Evolutionary conservation across 2,113 vertebrate species (phyloP).

Genomic region (Ploceus nigricollis): DNA sequence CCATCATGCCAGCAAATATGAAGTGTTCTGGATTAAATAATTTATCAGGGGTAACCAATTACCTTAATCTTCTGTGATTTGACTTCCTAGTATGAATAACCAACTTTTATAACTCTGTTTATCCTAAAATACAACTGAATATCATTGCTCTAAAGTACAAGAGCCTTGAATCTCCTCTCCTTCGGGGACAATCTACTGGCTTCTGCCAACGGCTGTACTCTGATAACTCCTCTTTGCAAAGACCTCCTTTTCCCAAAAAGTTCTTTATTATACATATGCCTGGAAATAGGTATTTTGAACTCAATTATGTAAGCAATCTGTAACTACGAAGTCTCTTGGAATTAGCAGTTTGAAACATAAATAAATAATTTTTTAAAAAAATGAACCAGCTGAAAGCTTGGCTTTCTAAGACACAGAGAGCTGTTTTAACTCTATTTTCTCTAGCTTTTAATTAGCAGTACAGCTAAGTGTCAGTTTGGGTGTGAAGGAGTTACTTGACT

Average conservation of each 20-base stretch:
- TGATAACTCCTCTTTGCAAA: background rate
- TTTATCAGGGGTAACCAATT: background rate
- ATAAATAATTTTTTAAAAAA: background rate
- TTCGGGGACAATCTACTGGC: rapidly evolving
- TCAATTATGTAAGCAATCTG: background rate
- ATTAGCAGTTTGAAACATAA: background rate
- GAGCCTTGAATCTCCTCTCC: background rate
- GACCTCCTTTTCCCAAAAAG: background rate
- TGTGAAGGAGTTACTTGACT: background rate
- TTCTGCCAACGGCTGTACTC: background rate
- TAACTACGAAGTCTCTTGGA: background rate
- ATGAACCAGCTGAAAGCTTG: background rate
- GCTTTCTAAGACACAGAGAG: background rate
- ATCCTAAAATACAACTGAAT: background rate
- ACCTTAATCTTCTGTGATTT: background rate
- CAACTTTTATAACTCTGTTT: background rate
- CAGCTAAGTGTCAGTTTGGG: background rate
- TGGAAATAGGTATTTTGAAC: background rate
- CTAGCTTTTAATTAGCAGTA: background rate
- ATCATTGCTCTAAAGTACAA: background rate
- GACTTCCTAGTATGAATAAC: background rate
- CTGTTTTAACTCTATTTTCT: background rate
- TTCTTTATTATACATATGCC: background rate
- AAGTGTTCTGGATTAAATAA: background rate
- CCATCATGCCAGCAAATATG: background rate